A percentile compares a stretch with the other conserved stretches of the same genome.
These are phyloP conservation scores for Arnoldichthys spilopterus DNA, from an alignment of 2,797 vertebrate genomes.

Conservation along the genomic window DNA sequence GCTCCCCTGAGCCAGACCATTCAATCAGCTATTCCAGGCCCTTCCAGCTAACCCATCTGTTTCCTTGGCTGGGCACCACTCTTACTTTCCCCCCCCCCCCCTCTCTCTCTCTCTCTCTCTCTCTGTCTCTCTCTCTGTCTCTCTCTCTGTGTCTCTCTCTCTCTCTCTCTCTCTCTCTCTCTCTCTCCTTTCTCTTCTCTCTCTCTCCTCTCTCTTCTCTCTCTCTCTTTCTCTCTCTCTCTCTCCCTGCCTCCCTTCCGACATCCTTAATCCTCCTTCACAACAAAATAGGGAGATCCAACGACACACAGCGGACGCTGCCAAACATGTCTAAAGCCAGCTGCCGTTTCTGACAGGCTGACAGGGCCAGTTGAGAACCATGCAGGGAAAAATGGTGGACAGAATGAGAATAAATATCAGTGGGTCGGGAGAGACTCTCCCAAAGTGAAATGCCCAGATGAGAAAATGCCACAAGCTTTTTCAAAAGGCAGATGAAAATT, in stretches of 20 bases:
- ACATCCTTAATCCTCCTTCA: background rate
- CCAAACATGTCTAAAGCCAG: slow-evolving; percentile 4
- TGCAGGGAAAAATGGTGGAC: background rate
- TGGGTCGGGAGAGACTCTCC: background rate
- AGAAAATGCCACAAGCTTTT: background rate
- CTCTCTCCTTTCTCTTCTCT: background rate
- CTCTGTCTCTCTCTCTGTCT: background rate
- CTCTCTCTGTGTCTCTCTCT: background rate
- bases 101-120: background rate
- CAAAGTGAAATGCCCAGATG: background rate
- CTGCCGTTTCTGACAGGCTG: slow-evolving; percentile 16
- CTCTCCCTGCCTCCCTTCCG: background rate
- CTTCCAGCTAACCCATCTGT: background rate
- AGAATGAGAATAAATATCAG: background rate
- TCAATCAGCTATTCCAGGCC: background rate
- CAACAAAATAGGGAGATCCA: background rate
- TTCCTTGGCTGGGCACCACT: background rate
- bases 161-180: background rate
- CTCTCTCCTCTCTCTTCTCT: background rate
- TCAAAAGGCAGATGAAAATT: background rate
- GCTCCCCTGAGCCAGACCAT: background rate
- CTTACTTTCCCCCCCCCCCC: background rate
- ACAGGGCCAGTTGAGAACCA: background rate
- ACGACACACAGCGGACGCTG: background rate
- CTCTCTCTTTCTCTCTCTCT: background rate